Evolutionary conservation across 2,113 vertebrate species (phyloP).

Genomic region (Nothocercus julius): DNA sequence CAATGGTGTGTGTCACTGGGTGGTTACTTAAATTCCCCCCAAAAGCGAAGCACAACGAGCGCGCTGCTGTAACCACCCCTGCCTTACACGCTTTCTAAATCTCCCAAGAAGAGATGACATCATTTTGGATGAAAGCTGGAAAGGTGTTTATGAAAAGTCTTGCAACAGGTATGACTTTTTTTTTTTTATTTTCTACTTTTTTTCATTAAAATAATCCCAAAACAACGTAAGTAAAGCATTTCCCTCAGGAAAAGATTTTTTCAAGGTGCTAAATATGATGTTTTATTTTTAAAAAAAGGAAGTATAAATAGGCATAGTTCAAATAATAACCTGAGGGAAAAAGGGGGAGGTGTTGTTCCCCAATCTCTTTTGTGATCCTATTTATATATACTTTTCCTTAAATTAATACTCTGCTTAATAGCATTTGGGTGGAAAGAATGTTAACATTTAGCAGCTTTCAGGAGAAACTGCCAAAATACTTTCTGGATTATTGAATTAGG

Average conservation of each 20-base stretch:
- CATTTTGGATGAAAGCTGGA: background rate
- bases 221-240: background rate
- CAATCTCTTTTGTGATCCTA: background rate
- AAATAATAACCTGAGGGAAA: background rate
- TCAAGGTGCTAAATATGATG: background rate
- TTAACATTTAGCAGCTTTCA: background rate
- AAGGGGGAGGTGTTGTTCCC: background rate
- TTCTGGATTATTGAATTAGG: background rate
- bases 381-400: background rate
- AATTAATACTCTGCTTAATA: background rate
- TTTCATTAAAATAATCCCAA: too few relatives aligned
- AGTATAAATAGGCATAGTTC: background rate
- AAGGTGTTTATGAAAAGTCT: background rate
- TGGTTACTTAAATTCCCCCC: background rate
- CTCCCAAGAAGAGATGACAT: background rate
- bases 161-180: accelerated
- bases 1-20: too few relatives aligned
- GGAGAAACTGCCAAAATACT: background rate
- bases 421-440: background rate
- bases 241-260: background rate
- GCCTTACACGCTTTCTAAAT: background rate
- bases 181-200: background rate
- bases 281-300: background rate
- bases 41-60: background rate
- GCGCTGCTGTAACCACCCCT: background rate